Conservation (phyloP, 2,113 vertebrate genomes). For the Cichladusa arquata region DNA sequence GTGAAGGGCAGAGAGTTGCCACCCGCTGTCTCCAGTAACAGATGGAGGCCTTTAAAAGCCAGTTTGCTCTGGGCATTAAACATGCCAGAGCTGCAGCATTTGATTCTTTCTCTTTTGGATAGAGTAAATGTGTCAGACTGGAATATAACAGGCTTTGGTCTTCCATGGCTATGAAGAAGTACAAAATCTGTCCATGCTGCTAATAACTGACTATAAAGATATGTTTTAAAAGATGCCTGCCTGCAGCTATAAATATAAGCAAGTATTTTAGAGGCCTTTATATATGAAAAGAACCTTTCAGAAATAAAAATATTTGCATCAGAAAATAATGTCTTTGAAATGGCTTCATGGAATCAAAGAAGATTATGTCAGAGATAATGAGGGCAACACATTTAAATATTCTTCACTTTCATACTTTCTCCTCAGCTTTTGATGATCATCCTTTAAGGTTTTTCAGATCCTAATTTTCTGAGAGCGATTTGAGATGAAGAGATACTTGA, state of each 20-base stretch:
- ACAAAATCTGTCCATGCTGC: neutral
- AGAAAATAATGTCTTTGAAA: neutral
- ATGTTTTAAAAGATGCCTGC: neutral
- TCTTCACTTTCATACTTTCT: neutral
- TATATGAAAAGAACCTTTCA: neutral
- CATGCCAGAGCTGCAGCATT: neutral
- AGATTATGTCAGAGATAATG: neutral
- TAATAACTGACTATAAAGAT: neutral
- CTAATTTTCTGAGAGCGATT: neutral
- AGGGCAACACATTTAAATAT: neutral
- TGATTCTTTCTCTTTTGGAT: slow-evolving; percentile 15
- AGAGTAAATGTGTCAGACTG: neutral
- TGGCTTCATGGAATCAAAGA: neutral
- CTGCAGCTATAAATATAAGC: neutral
- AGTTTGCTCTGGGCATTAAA: slow-evolving; percentile 30
- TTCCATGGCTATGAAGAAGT: neutral
- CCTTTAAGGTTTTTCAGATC: neutral
- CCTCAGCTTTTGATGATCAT: neutral
- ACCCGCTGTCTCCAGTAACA: neutral
- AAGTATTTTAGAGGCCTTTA: neutral
- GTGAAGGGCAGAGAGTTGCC: slow-evolving; percentile 18
- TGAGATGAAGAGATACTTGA: neutral
- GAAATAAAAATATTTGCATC: neutral
- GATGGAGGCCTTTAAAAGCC: slow-evolving; percentile 48
- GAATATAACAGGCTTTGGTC: neutral